Percentiles rank a stretch among this genome's conserved stretches.
phyloP scores from a whole-genome alignment of 2,113 vertebrate genomes.

The Canis aureus region DNA sequence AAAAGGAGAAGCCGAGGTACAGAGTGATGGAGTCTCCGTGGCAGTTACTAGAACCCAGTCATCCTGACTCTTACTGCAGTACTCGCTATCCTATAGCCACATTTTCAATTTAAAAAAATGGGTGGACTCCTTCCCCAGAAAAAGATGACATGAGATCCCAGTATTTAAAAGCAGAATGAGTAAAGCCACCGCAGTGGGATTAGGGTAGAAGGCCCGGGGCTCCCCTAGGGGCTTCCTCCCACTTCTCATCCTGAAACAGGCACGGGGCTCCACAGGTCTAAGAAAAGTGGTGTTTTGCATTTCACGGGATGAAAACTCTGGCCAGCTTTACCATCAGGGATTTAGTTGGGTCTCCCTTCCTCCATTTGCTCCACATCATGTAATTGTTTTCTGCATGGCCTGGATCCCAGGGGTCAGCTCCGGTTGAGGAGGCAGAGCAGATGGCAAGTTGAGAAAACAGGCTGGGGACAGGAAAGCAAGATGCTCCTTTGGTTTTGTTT shows the following conservation, averaged over 20 bases:
- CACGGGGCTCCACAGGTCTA: background rate
- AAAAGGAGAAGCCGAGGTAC: background rate
- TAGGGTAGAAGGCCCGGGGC: no score
- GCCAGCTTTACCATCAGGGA: background rate
- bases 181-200: background rate
- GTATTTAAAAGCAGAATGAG: background rate
- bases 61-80: background rate
- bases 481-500: slow-evolving; percentile 44
- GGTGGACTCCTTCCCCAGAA: background rate
- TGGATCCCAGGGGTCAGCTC: background rate
- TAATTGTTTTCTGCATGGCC: background rate
- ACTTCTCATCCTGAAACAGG: accelerated
- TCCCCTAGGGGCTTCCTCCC: background rate
- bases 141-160: background rate
- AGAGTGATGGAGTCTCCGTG: background rate
- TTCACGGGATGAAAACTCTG: background rate
- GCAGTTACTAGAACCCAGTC: background rate
- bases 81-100: background rate
- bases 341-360: background rate
- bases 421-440: background rate
- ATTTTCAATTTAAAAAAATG: background rate
- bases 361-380: background rate
- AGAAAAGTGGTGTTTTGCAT: background rate
- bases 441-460: slow-evolving; percentile 47
- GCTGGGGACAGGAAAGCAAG: slow-evolving; percentile 14